These are phyloP conservation scores for Slavum lentiscoides DNA, from an alignment of 2,888 invertebrate genomes.

Conservation along the genomic window DNA sequence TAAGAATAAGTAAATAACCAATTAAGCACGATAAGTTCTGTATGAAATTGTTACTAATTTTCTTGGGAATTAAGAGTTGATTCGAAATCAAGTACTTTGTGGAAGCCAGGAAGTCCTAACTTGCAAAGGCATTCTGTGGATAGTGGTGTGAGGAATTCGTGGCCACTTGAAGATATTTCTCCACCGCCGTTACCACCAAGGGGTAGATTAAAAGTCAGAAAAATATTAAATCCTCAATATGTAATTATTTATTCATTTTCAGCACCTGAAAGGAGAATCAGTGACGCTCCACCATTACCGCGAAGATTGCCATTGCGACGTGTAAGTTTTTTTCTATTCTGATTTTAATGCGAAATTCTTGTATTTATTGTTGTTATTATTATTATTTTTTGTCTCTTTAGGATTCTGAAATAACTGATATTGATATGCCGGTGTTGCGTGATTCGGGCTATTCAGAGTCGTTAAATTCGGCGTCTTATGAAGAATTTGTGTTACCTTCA, in stretches of 20 bases:
- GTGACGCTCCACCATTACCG: slow-evolving; percentile 61
- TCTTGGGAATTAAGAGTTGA: slow-evolving; percentile 18
- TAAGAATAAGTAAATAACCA: slow-evolving; percentile 25
- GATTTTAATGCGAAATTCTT: not conserved
- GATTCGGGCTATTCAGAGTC: slow-evolving; percentile 50
- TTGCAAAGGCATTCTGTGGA: slow-evolving; percentile 53
- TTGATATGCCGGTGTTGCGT: slow-evolving; percentile 21
- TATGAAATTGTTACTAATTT: not conserved
- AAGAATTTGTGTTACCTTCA: slow-evolving; percentile 42
- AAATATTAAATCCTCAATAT: not conserved
- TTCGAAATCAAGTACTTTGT: slow-evolving; percentile 18
- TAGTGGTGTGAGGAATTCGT: slow-evolving; percentile 47
- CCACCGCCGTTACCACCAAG: slow-evolving; percentile 82
- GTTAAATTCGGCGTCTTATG: slow-evolving; percentile 39
- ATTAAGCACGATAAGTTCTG: not conserved
- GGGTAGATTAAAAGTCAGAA: slow-evolving; percentile 60
- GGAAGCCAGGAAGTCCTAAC: slow-evolving; percentile 50
- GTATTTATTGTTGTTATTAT: not conserved
- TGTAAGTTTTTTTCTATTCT: slow-evolving; percentile 36
- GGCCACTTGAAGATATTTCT: slow-evolving; percentile 57
- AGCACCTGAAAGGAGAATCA: slow-evolving; percentile 66
- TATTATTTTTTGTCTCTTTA: not conserved
- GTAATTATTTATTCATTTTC: slow-evolving; percentile 42
- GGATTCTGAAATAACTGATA: slow-evolving; percentile 37
- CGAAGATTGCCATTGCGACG: slow-evolving; percentile 58